Conservation (phyloP, 1,140 invertebrate species). For the Chrysopa pallens region DNA sequence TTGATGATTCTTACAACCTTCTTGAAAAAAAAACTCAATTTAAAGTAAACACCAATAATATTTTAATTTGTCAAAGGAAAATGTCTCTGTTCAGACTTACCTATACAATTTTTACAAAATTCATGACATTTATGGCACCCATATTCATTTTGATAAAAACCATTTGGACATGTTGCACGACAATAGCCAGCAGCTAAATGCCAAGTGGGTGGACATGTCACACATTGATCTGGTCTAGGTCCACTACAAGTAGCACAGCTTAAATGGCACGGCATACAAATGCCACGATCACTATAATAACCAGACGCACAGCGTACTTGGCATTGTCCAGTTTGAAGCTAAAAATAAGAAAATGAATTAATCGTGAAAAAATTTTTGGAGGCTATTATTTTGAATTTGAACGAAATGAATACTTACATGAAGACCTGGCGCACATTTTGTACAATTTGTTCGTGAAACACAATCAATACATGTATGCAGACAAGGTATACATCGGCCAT, state of each 20-base stretch:
- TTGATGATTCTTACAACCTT: constrained; percentile 15
- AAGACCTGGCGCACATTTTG: constrained; percentile 48
- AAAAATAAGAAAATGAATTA: constrained; percentile 2
- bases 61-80: constrained; percentile 1
- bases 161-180: constrained; percentile 64
- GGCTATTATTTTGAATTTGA: neutral
- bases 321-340: constrained; percentile 60
- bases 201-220: constrained; percentile 58
- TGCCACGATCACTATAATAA: constrained; percentile 65
- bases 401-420: constrained; percentile 19
- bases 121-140: constrained; percentile 73
- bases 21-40: constrained; percentile 2
- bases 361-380: neutral
- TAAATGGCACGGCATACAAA: constrained; percentile 63
- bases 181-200: constrained; percentile 63
- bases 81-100: constrained; percentile 22
- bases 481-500: constrained; percentile 47
- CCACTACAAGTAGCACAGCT: constrained; percentile 68
- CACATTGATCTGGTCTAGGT: constrained; percentile 63
- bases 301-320: constrained; percentile 53
- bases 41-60: neutral
- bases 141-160: constrained; percentile 58
- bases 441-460: constrained; percentile 57
- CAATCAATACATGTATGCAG: constrained; percentile 60
- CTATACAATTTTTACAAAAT: constrained; percentile 62